Evolutionary conservation across 2,797 vertebrate genomes (phyloP).

Genomic region (Pipistrellus nathusii): DNA sequence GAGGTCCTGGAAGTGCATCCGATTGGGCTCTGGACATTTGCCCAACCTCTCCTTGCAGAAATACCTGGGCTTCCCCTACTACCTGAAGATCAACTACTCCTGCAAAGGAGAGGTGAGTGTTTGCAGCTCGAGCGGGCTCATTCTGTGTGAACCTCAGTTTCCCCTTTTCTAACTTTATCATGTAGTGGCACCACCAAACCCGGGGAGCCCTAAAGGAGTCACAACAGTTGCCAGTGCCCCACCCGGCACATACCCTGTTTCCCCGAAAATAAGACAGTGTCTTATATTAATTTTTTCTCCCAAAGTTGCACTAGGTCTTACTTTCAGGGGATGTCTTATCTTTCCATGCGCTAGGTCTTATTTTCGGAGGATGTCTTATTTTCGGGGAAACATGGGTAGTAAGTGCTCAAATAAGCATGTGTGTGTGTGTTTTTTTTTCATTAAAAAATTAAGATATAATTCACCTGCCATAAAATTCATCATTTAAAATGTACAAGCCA

Average conservation of each 20-base stretch:
- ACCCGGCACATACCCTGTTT: background rate
- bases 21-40: background rate
- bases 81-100: constrained; percentile 80
- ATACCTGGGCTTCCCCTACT: constrained; percentile 86
- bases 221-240: background rate
- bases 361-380: too few relatives aligned
- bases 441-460: background rate
- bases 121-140: background rate
- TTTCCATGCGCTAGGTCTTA: too few relatives aligned
- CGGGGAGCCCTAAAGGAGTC: background rate
- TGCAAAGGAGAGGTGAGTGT: constrained; percentile 80
- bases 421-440: background rate
- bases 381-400: background rate
- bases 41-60: constrained; percentile 73
- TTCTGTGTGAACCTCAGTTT: background rate
- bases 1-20: background rate
- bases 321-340: too few relatives aligned
- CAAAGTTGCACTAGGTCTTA: too few relatives aligned
- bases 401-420: background rate
- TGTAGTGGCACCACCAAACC: background rate
- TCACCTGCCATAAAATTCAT: background rate
- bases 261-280: too few relatives aligned
- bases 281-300: too few relatives aligned
- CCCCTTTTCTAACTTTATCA: background rate
- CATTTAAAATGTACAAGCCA: background rate